These are phyloP conservation scores for Trididemnum miniatum DNA, from an alignment of 23 tunicate genomes.

Conservation along the genomic window DNA sequence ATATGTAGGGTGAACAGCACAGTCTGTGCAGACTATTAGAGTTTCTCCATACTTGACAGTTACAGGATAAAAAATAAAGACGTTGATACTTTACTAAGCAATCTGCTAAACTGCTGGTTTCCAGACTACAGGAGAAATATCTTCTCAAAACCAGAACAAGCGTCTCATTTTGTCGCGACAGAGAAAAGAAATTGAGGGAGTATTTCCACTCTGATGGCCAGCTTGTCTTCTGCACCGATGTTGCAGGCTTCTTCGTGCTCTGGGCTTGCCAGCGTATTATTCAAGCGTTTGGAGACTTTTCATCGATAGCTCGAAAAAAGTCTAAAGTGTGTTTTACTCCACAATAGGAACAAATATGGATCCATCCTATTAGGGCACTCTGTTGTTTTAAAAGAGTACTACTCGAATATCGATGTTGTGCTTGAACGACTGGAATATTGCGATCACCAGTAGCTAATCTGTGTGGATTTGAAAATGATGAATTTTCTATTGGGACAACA, in stretches of 20 bases:
- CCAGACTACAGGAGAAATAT: no score
- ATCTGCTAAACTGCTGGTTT: no score
- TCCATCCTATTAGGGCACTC: not conserved
- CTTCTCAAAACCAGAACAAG: no score
- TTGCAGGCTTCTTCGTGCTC: not conserved
- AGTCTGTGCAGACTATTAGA: no score
- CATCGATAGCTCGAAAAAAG: conserved; percentile 5
- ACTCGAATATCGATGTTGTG: not conserved
- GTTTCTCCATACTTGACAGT: no score
- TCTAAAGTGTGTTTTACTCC: not conserved
- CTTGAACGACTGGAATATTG: not conserved
- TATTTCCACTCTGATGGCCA: no score
- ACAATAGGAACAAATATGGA: conserved; percentile 1
- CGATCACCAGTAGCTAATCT: not conserved
- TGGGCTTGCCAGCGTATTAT: not conserved
- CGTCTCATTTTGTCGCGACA: no score
- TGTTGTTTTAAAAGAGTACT: conserved; percentile 2
- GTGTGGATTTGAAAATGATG: not conserved
- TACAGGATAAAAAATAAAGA: no score
- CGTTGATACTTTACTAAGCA: no score
- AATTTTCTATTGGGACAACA: conserved; percentile 2
- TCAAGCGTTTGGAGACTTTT: not conserved
- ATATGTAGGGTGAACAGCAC: no score
- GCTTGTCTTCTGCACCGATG: no score
- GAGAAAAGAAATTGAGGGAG: no score